Evolutionary conservation across 1,140 invertebrate species (phyloP).

Genomic region (Arctopsyche grandis): DNA sequence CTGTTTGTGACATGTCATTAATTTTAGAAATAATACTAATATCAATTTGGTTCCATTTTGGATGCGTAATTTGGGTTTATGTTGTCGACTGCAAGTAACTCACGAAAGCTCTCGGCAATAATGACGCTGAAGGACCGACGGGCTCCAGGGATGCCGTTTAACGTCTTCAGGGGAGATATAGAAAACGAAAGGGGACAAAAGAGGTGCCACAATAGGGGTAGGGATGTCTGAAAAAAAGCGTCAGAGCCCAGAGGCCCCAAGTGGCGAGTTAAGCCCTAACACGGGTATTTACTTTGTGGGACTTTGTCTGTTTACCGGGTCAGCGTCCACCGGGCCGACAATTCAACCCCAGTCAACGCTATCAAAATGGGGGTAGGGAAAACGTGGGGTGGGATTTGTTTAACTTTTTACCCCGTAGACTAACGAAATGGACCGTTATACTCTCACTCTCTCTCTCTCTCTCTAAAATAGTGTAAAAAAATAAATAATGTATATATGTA

Average conservation of each 20-base stretch:
- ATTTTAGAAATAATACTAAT: no score
- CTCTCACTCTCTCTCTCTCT: background rate
- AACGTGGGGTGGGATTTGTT: conserved; percentile 35
- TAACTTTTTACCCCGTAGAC: conserved; percentile 38
- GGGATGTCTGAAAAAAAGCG: background rate
- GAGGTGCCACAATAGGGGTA: background rate
- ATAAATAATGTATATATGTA: no score
- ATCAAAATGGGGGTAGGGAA: conserved; percentile 16
- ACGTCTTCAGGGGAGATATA: background rate
- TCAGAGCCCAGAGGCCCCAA: conserved; percentile 33
- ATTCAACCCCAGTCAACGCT: conserved; percentile 34
- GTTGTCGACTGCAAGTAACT: no score
- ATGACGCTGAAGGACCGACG: background rate
- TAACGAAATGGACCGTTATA: conserved; percentile 32
- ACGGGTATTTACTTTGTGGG: conserved; percentile 55
- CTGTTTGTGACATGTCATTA: no score
- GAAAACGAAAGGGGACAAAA: background rate
- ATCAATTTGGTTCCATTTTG: no score
- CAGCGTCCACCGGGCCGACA: conserved; percentile 33
- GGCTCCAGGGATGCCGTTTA: background rate
- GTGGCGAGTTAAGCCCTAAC: conserved; percentile 53
- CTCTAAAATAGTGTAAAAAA: no score
- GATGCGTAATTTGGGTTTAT: no score
- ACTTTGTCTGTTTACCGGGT: conserved; percentile 44
- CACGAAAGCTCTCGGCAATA: background rate